Evolutionary conservation across 1,140 invertebrate species (phyloP).

Genomic region (Argopecten irradians): DNA sequence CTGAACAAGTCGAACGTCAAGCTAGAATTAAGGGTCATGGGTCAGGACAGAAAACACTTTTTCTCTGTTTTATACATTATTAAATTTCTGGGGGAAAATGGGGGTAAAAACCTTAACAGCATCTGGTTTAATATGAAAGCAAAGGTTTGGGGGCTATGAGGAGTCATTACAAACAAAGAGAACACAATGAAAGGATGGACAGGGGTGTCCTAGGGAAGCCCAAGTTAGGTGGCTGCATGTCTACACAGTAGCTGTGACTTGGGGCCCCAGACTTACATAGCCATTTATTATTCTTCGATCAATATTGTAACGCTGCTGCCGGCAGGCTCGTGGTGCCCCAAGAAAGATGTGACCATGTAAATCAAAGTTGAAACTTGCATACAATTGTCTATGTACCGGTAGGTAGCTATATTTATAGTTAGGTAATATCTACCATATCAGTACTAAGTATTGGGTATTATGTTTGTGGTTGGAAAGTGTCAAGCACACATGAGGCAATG

Average conservation of each 20-base stretch:
- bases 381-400: slow-evolving; percentile 5
- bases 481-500: neutral
- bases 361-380: neutral
- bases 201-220: neutral
- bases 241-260: neutral
- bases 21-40: too few relatives aligned
- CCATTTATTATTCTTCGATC: neutral
- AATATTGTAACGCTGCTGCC: neutral
- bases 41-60: too few relatives aligned
- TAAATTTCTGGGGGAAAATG: too few relatives aligned
- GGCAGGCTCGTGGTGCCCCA: neutral
- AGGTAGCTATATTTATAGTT: too few relatives aligned
- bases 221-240: neutral
- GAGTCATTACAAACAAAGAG: too few relatives aligned
- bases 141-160: too few relatives aligned
- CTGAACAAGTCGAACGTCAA: too few relatives aligned
- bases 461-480: neutral
- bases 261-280: slow-evolving; percentile 7
- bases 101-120: too few relatives aligned
- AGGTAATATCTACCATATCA: neutral
- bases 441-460: neutral
- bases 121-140: too few relatives aligned
- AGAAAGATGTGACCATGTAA: slow-evolving; percentile 1
- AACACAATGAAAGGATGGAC: neutral
- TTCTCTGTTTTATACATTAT: neutral